Evolutionary conservation across 2,797 vertebrate species (phyloP).

Genomic region (Ctenochaetus hawaiiensis): DNA sequence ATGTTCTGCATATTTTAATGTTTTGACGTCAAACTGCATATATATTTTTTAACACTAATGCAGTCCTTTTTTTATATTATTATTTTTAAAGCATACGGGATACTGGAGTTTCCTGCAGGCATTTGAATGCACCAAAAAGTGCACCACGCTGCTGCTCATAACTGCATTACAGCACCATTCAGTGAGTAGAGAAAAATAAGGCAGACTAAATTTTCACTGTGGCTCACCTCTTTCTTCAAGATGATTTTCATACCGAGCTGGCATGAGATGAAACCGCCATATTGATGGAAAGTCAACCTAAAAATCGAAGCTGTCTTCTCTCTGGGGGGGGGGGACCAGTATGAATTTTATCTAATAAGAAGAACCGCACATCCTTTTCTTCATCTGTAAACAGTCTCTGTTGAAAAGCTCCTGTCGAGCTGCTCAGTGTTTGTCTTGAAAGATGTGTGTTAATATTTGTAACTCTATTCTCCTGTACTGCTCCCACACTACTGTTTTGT

Average conservation of each 20-base stretch:
- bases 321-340: background rate
- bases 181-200: background rate
- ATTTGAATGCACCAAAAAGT: slow-evolving; percentile 6
- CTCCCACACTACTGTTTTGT: background rate
- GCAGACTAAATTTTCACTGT: background rate
- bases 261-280: background rate
- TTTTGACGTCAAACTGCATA: background rate
- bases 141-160: background rate
- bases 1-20: slow-evolving; percentile 1
- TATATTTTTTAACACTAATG: background rate
- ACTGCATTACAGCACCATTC: background rate
- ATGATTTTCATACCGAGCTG: background rate
- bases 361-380: background rate
- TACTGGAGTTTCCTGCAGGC: background rate
- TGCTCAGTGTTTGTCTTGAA: background rate
- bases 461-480: background rate
- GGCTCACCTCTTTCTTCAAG: background rate
- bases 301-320: background rate
- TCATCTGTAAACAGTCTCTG: background rate
- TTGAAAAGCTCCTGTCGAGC: background rate
- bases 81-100: background rate
- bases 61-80: background rate
- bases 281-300: background rate
- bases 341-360: background rate
- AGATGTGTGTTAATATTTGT: background rate